Evolutionary conservation across 2,113 vertebrate genomes (phyloP).

Genomic region (Vulpes vulpes): DNA sequence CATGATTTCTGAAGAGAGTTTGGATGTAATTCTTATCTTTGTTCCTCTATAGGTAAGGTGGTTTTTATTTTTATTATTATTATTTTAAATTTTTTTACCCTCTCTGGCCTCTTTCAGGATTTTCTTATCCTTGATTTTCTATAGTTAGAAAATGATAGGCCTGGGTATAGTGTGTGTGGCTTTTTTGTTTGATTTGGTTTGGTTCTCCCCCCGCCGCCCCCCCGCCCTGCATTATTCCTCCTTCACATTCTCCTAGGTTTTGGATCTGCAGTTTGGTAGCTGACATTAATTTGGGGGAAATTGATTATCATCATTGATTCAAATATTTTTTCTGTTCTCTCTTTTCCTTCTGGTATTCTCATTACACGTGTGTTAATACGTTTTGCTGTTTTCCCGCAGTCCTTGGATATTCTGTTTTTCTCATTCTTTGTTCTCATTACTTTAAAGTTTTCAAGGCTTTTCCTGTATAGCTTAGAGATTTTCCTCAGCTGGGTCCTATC

Average conservation of each 20-base stretch:
- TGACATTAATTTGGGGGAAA: background rate
- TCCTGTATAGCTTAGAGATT: background rate
- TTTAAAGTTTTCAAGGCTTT: background rate
- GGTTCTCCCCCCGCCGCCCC: no score
- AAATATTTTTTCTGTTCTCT: background rate
- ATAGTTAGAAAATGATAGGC: background rate
- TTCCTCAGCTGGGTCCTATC: background rate
- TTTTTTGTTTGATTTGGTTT: background rate
- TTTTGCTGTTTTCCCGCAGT: background rate
- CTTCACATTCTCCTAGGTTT: background rate
- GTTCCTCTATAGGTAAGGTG: background rate
- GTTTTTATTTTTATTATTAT: background rate
- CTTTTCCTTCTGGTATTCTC: background rate
- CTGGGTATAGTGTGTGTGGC: background rate
- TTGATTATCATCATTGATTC: background rate
- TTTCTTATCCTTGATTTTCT: background rate
- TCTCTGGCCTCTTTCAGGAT: background rate
- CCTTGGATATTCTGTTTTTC: background rate
- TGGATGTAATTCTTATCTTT: background rate
- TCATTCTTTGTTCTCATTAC: background rate
- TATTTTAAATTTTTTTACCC: background rate
- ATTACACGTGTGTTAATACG: background rate
- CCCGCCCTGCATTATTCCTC: background rate
- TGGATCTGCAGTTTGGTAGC: background rate
- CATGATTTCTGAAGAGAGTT: background rate